Conservation (phyloP, 92 coral and sea anemone species). For the Desmophyllum pertusum region DNA sequence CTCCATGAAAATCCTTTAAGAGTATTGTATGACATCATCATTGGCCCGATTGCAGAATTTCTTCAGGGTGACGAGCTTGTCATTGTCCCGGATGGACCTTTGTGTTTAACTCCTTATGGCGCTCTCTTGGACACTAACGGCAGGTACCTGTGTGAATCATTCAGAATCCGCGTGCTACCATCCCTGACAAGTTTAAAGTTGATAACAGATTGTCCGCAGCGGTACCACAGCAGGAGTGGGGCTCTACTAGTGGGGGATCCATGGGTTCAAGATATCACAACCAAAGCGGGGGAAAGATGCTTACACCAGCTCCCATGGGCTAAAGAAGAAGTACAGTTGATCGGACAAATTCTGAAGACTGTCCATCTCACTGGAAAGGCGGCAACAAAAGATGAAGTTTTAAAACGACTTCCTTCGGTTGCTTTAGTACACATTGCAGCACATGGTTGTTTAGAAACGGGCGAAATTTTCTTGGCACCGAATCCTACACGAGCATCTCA, state of each 20-base stretch:
- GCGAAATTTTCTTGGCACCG: slow-evolving; percentile 11
- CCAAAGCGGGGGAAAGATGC: not conserved
- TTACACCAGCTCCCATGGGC: not conserved
- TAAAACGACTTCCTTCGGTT: not conserved
- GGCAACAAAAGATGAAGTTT: slow-evolving; percentile 1
- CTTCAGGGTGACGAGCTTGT: slow-evolving; percentile 1
- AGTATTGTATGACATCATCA: not conserved
- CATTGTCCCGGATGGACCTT: not conserved
- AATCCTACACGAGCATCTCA: not conserved
- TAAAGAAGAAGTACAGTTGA: not conserved
- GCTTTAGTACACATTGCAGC: slow-evolving; percentile 13
- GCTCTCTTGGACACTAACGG: not conserved
- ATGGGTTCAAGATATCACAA: not conserved
- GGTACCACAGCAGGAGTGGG: not conserved
- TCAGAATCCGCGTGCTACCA: not conserved
- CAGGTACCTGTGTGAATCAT: slow-evolving; percentile 1
- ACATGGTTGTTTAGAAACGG: slow-evolving; percentile 2
- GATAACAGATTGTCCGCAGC: not conserved
- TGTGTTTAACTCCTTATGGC: slow-evolving; percentile 16
- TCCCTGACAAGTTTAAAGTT: not conserved
- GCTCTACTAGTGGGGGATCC: slow-evolving; percentile 8
- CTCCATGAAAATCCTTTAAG: not conserved
- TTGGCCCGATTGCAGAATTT: not conserved
- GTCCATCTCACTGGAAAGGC: not conserved
- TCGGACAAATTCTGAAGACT: not conserved